Percentiles rank a stretch among this genome's conserved stretches.
phyloP scores from a whole-genome alignment of 2,888 invertebrate species.

The Geotrupes spiniger region DNA sequence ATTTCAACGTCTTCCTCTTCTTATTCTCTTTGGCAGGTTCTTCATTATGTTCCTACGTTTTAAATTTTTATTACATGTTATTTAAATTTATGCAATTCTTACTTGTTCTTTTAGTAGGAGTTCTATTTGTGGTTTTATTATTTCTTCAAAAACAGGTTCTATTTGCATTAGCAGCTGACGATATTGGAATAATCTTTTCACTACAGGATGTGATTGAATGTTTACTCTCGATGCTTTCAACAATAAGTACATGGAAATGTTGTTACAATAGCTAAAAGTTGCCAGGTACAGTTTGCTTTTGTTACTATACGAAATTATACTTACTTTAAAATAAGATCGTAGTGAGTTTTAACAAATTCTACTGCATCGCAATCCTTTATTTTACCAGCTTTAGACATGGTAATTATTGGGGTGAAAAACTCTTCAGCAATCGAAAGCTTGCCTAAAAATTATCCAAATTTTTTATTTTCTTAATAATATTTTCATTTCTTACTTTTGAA shows the following conservation, averaged over 20 bases:
- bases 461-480: not conserved
- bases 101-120: conserved; percentile 51
- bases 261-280: conserved; percentile 77
- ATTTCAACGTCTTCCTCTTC: conserved; percentile 49
- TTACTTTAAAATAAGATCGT: conserved; percentile 52
- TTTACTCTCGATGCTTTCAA: conserved; percentile 73
- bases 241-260: conserved; percentile 81
- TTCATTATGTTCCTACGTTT: too few relatives aligned
- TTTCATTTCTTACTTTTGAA: conserved; percentile 60
- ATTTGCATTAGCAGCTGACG: conserved; percentile 73
- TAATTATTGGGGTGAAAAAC: conserved; percentile 65
- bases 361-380: conserved; percentile 65
- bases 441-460: conserved; percentile 27
- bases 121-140: conserved; percentile 66
- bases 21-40: not conserved
- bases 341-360: conserved; percentile 63
- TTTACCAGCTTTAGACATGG: conserved; percentile 60
- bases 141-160: conserved; percentile 65
- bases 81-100: conserved; percentile 10
- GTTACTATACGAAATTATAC: conserved; percentile 22
- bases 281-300: conserved; percentile 8
- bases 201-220: conserved; percentile 84
- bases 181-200: conserved; percentile 79
- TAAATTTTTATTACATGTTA: too few relatives aligned
- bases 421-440: conserved; percentile 62